These are phyloP conservation scores for Hirtodrosophila histrioides DNA, from an alignment of 2,888 invertebrate genomes.

Conservation along the genomic window DNA sequence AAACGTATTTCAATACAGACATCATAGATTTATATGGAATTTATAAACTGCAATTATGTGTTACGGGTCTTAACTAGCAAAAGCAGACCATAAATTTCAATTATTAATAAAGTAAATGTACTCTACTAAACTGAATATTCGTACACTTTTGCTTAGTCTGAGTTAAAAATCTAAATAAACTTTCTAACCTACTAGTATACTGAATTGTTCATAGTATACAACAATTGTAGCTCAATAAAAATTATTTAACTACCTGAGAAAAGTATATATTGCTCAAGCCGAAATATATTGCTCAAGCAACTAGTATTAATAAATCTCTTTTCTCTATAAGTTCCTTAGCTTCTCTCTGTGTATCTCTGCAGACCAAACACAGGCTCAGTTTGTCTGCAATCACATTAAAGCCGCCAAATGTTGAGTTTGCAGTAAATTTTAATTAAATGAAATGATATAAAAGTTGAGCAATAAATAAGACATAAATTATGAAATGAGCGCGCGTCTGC, in stretches of 20 bases:
- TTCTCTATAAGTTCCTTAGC: background rate
- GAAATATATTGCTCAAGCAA: slow-evolving; percentile 13
- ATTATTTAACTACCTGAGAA: slow-evolving; percentile 3
- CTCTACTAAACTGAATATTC: background rate
- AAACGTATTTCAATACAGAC: slow-evolving; percentile 16
- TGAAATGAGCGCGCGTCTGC: background rate
- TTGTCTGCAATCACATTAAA: slow-evolving; percentile 4
- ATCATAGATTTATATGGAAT: slow-evolving; percentile 24
- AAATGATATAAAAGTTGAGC: slow-evolving; percentile 36
- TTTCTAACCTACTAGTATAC: too few species aligned
- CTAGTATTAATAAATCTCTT: background rate
- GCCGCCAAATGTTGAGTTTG: slow-evolving; percentile 24
- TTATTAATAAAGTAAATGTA: too few species aligned
- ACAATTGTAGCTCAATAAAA: background rate
- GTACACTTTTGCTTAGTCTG: background rate
- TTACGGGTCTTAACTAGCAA: slow-evolving; percentile 6
- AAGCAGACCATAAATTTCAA: background rate
- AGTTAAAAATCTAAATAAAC: background rate
- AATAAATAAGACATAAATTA: slow-evolving; percentile 22
- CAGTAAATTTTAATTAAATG: slow-evolving; percentile 46
- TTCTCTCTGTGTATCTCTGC: background rate
- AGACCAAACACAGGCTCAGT: background rate
- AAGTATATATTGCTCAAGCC: slow-evolving; percentile 17
- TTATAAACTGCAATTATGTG: slow-evolving; percentile 28
- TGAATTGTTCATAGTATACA: background rate